Evolutionary conservation across 1,140 invertebrate genomes (phyloP).

Genomic region (Sesamia nonagrioides): DNA sequence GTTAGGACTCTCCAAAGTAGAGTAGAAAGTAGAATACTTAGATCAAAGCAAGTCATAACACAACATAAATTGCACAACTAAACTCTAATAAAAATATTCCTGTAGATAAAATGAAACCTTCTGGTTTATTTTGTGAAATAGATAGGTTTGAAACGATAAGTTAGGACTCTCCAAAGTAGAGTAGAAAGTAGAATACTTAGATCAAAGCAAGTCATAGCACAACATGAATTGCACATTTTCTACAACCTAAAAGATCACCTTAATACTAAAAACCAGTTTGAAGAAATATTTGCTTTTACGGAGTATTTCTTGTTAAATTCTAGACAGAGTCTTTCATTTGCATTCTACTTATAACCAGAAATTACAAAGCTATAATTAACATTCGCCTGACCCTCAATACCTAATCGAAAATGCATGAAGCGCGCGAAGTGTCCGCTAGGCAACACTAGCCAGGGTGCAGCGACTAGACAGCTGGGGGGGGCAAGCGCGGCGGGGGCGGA

Average conservation of each 20-base stretch:
- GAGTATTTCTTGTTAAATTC: slow-evolving; percentile 7
- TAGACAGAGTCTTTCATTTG: slow-evolving; percentile 5
- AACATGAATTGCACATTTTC: background rate
- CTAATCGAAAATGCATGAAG: slow-evolving; percentile 49
- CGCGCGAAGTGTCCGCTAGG: slow-evolving; percentile 51
- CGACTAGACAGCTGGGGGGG: slow-evolving; percentile 53
- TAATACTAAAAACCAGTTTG: background rate
- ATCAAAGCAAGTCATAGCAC: no score
- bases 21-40: no score
- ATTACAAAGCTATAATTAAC: slow-evolving; percentile 25
- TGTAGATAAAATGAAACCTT: no score
- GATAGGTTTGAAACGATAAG: no score
- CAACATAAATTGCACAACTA: no score
- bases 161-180: no score
- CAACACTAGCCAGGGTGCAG: slow-evolving; percentile 60
- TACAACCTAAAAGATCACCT: background rate
- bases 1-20: no score
- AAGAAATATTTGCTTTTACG: background rate
- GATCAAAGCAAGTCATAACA: no score
- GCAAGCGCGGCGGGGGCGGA: slow-evolving; percentile 61
- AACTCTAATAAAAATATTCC: no score
- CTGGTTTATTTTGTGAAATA: no score
- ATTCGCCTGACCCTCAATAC: slow-evolving; percentile 20
- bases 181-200: no score
- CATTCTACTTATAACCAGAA: slow-evolving; percentile 11